These are phyloP conservation scores for Oeneis ivallda DNA, from an alignment of 2,888 invertebrate species.

Conservation along the genomic window DNA sequence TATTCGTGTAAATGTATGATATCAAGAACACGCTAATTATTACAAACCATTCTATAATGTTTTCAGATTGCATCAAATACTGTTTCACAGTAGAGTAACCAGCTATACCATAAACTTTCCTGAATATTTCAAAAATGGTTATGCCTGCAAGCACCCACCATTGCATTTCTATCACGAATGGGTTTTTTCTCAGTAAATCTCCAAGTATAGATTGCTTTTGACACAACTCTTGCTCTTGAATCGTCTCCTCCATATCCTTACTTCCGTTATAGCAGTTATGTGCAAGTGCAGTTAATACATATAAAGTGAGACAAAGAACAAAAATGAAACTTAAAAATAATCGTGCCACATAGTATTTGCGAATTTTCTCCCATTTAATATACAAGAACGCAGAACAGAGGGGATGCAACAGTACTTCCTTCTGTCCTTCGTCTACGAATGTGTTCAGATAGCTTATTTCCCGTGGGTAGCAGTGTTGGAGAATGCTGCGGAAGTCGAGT, in stretches of 20 bases:
- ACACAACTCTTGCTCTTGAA: constrained; percentile 87
- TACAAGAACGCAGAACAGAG: constrained; percentile 93
- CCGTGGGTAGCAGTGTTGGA: constrained; percentile 91
- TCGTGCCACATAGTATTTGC: constrained; percentile 92
- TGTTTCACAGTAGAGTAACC: constrained; percentile 91
- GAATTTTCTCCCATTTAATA: constrained; percentile 94
- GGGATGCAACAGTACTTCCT: constrained; percentile 92
- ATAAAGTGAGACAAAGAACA: constrained; percentile 89
- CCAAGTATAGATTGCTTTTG: constrained; percentile 90
- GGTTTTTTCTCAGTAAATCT: constrained; percentile 87
- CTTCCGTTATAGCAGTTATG: constrained; percentile 93
- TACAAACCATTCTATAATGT: constrained; percentile 93
- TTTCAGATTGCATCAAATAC: constrained; percentile 91
- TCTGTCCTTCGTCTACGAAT: constrained; percentile 93
- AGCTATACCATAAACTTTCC: constrained; percentile 91
- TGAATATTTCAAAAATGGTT: constrained; percentile 88
- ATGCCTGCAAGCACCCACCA: constrained; percentile 91
- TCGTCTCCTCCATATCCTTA: constrained; percentile 87
- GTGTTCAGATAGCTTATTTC: constrained; percentile 94
- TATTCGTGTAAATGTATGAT: constrained; percentile 89
- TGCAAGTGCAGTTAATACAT: constrained; percentile 90
- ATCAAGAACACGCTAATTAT: constrained; percentile 91
- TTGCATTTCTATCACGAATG: constrained; percentile 89
- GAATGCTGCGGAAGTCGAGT: constrained; percentile 89
- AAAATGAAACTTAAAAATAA: constrained; percentile 90